phyloP scores from a whole-genome alignment of 1,140 invertebrate species.

The Temnothorax curvispinosus region DNA sequence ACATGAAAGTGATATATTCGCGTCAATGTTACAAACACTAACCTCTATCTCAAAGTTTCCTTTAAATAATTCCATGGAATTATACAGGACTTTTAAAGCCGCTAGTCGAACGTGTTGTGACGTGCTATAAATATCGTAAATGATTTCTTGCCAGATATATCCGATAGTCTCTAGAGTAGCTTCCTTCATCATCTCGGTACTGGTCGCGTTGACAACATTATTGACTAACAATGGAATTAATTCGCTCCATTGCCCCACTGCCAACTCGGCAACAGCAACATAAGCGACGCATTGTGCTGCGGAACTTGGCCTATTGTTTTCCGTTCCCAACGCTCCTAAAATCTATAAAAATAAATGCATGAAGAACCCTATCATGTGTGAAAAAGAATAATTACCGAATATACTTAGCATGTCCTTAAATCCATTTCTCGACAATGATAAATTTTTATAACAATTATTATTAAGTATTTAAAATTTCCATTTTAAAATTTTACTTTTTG shows the following conservation, averaged over 20 bases:
- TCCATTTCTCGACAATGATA: not conserved
- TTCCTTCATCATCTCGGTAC: slow-evolving; percentile 97
- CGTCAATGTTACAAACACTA: slow-evolving; percentile 55
- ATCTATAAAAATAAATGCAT: slow-evolving; percentile 88
- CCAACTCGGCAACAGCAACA: slow-evolving; percentile 98
- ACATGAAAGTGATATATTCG: not conserved
- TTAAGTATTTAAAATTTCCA: not conserved
- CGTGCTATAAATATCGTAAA: too few relatives aligned
- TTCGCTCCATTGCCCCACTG: slow-evolving; percentile 93
- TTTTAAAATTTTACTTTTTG: not conserved
- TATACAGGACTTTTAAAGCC: slow-evolving; percentile 92
- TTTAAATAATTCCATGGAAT: slow-evolving; percentile 97
- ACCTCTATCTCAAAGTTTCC: slow-evolving; percentile 99
- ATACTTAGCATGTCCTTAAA: not conserved
- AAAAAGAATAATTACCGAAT: too few relatives aligned
- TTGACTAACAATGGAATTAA: slow-evolving; percentile 94
- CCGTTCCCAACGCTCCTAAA: slow-evolving; percentile 96
- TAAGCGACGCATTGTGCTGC: slow-evolving; percentile 99
- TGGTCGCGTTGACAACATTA: slow-evolving; percentile 95
- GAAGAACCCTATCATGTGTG: not conserved
- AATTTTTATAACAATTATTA: not conserved
- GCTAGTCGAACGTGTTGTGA: too few relatives aligned
- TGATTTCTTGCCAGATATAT: slow-evolving; percentile 91
- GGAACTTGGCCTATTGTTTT: slow-evolving; percentile 96
- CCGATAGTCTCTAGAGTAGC: slow-evolving; percentile 98